Evolutionary conservation across 2,888 invertebrate species (phyloP).

Genomic region (Trachelus troglodyta): DNA sequence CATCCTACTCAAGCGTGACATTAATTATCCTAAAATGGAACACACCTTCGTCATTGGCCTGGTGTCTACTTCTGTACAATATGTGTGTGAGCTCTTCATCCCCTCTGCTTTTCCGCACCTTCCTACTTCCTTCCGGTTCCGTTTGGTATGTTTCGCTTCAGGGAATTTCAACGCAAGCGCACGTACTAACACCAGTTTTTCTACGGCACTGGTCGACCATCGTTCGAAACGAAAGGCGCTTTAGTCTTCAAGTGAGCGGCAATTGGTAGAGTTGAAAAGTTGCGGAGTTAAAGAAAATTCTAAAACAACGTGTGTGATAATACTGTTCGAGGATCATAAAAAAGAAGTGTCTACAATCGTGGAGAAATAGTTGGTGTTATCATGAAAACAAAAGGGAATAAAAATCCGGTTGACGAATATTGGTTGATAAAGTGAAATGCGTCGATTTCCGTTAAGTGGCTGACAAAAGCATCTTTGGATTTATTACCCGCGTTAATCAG

Average conservation of each 20-base stretch:
- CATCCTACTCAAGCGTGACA: not conserved
- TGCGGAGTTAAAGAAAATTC: not conserved
- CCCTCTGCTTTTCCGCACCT: slow-evolving; percentile 47
- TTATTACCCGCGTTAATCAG: too few species aligned
- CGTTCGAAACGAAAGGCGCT: slow-evolving; percentile 27
- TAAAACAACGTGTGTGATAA: too few species aligned
- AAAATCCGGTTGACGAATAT: too few species aligned
- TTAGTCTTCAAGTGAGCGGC: slow-evolving; percentile 29
- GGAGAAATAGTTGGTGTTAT: too few species aligned
- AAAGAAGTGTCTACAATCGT: too few species aligned
- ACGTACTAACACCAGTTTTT: slow-evolving; percentile 14
- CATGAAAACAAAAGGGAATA: too few species aligned
- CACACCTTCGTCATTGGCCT: too few species aligned
- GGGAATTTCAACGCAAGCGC: slow-evolving; percentile 37
- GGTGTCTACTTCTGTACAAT: not conserved
- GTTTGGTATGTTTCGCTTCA: slow-evolving; percentile 59
- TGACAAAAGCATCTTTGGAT: too few species aligned
- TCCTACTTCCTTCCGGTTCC: slow-evolving; percentile 64
- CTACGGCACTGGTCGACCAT: slow-evolving; percentile 27
- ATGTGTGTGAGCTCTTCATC: slow-evolving; percentile 36
- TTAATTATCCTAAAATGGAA: not conserved
- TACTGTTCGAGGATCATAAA: too few species aligned
- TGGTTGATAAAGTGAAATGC: too few species aligned
- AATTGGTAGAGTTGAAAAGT: not conserved
- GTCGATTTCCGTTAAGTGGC: too few species aligned